Conservation (phyloP, 2,888 invertebrate genomes). For the Brachylomia viminalis region DNA sequence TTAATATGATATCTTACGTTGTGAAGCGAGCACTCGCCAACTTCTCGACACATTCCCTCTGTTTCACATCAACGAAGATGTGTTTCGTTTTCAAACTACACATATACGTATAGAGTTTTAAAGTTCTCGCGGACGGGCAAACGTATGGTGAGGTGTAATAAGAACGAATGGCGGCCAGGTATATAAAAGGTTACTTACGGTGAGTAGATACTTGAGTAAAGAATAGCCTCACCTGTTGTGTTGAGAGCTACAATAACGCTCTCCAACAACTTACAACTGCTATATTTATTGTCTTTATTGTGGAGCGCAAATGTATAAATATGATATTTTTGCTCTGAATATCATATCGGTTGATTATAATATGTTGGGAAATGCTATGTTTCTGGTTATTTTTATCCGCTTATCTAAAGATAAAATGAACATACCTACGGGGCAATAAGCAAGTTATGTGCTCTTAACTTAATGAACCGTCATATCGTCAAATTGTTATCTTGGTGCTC, state of each 20-base stretch:
- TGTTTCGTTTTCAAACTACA: constrained; percentile 51
- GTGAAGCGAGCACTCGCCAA: constrained; percentile 52
- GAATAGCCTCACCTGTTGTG: constrained; percentile 71
- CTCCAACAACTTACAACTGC: constrained; percentile 56
- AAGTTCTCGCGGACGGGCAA: constrained; percentile 51
- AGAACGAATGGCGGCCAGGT: constrained; percentile 69
- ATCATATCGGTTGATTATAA: neutral
- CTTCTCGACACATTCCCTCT: constrained; percentile 52
- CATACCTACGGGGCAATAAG: neutral
- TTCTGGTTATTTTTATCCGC: neutral
- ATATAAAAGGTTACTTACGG: constrained; percentile 65
- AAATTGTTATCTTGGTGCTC: constrained; percentile 67
- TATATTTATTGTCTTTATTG: constrained; percentile 59
- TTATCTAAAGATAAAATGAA: constrained; percentile 13
- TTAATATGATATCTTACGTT: constrained; percentile 68
- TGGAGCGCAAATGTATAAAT: constrained; percentile 47
- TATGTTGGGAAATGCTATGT: neutral
- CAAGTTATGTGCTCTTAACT: constrained; percentile 17
- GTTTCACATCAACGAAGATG: constrained; percentile 52
- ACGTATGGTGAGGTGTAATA: constrained; percentile 65
- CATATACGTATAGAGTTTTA: constrained; percentile 52
- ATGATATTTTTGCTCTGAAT: constrained; percentile 22
- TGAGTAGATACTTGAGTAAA: constrained; percentile 65
- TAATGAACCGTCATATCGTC: constrained; percentile 22
- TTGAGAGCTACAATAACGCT: constrained; percentile 60